Percentiles rank a stretch among this genome's conserved stretches.
These are phyloP conservation scores for Rhopalosiphum padi DNA, from an alignment of 1,140 invertebrate species.

Conservation along the genomic window DNA sequence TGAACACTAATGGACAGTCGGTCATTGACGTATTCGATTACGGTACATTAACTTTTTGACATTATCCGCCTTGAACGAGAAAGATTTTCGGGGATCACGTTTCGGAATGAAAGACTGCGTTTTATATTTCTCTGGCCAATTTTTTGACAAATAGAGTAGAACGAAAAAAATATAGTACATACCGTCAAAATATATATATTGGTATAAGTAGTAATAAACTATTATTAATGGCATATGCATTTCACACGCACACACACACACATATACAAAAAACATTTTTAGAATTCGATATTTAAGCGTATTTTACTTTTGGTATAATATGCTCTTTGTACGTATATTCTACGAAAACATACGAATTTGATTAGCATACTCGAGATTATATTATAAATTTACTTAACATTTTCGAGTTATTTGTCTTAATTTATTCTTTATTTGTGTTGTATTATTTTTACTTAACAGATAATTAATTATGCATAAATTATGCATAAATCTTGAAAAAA, in stretches of 20 bases:
- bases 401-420: not conserved
- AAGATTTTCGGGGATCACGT: conserved; percentile 45
- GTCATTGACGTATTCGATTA: conserved; percentile 55
- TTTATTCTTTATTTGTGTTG: not conserved
- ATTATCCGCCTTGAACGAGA: conserved; percentile 26
- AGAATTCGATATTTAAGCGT: not conserved
- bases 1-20: conserved; percentile 42
- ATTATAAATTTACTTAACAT: not conserved
- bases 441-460: not conserved
- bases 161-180: not conserved
- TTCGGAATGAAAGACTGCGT: not conserved
- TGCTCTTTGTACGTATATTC: not conserved
- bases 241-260: no score
- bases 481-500: not conserved
- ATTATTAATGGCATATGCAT: not conserved
- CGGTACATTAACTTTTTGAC: conserved; percentile 57
- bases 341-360: not conserved
- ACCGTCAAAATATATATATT: not conserved
- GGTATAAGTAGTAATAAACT: not conserved
- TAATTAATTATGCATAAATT: not conserved
- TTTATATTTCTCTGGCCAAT: not conserved
- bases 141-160: not conserved
- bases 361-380: no score
- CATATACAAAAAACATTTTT: not conserved
- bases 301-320: no score